A percentile compares a stretch with the other conserved stretches of the same genome.
These are phyloP conservation scores for Anagyrus pseudococci DNA, from an alignment of 2,888 invertebrate species.

Conservation along the genomic window DNA sequence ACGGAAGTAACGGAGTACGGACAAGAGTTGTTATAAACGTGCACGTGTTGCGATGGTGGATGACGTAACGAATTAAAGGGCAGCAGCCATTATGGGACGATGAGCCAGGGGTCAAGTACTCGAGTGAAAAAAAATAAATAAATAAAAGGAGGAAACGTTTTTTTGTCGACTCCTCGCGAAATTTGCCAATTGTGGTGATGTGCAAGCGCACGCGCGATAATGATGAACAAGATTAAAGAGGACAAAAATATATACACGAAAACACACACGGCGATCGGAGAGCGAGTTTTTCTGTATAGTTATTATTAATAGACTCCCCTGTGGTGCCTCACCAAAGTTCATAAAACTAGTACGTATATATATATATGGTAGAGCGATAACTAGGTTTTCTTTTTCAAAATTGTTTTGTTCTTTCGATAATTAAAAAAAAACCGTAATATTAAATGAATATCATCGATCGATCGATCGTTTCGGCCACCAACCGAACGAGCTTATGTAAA, in stretches of 20 bases:
- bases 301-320: slow-evolving; percentile 37
- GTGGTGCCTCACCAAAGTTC: slow-evolving; percentile 41
- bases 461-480: slow-evolving; percentile 31
- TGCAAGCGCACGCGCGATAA: background rate
- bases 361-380: slow-evolving; percentile 33
- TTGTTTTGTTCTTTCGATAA: slow-evolving; percentile 29
- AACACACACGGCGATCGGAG: slow-evolving; percentile 32
- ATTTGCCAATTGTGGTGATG: slow-evolving; percentile 21
- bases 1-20: slow-evolving; percentile 23
- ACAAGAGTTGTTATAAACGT: slow-evolving; percentile 4
- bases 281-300: slow-evolving; percentile 38
- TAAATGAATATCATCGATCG: slow-evolving; percentile 31
- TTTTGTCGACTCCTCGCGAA: slow-evolving; percentile 22
- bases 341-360: slow-evolving; percentile 35
- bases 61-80: slow-evolving; percentile 33
- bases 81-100: background rate
- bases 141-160: too few species aligned
- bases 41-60: slow-evolving; percentile 29
- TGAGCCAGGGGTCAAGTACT: too few species aligned
- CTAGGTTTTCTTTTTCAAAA: slow-evolving; percentile 31
- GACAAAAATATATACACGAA: slow-evolving; percentile 9
- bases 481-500: slow-evolving; percentile 36
- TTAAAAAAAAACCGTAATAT: slow-evolving; percentile 15
- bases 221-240: background rate
- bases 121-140: background rate